Conservation (phyloP, 2,888 invertebrate species). For the Matsumyia berberina region DNA sequence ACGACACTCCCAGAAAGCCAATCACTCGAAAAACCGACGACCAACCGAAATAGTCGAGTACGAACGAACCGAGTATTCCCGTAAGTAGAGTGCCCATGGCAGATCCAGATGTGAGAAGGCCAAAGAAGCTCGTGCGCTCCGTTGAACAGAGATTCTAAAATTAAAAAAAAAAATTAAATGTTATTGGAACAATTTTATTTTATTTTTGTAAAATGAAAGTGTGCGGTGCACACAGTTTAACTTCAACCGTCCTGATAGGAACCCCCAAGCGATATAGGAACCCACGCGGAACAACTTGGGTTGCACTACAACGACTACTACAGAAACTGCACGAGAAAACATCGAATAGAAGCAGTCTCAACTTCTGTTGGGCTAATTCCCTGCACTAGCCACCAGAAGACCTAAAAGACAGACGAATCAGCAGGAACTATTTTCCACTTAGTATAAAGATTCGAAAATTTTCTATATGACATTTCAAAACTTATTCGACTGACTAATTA, state of each 20-base stretch:
- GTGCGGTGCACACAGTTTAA: too few species aligned
- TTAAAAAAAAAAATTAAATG: not conserved
- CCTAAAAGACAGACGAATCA: not conserved
- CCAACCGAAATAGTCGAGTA: slow-evolving; percentile 88
- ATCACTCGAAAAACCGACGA: slow-evolving; percentile 87
- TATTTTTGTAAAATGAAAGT: too few species aligned
- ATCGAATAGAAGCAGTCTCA: too few species aligned
- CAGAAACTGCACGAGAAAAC: too few species aligned
- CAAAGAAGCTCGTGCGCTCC: slow-evolving; percentile 88
- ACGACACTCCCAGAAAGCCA: slow-evolving; percentile 86
- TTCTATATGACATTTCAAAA: slow-evolving; percentile 8
- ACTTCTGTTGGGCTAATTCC: too few species aligned
- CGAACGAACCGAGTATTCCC: slow-evolving; percentile 88
- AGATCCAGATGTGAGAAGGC: slow-evolving; percentile 87
- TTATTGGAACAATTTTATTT: too few species aligned
- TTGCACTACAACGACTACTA: too few species aligned
- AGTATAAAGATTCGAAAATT: not conserved
- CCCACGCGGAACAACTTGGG: too few species aligned
- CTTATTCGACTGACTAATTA: not conserved
- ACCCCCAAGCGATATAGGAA: too few species aligned
- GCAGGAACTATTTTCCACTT: slow-evolving; percentile 4
- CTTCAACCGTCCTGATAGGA: too few species aligned
- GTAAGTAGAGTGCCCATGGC: slow-evolving; percentile 87
- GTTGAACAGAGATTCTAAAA: slow-evolving; percentile 86
- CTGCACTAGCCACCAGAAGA: too few species aligned